Evolutionary conservation across 2,888 invertebrate species (phyloP), one percentile per base, ranked within the genome.

Genomic region (Neuroscelio doddi): DNA sequence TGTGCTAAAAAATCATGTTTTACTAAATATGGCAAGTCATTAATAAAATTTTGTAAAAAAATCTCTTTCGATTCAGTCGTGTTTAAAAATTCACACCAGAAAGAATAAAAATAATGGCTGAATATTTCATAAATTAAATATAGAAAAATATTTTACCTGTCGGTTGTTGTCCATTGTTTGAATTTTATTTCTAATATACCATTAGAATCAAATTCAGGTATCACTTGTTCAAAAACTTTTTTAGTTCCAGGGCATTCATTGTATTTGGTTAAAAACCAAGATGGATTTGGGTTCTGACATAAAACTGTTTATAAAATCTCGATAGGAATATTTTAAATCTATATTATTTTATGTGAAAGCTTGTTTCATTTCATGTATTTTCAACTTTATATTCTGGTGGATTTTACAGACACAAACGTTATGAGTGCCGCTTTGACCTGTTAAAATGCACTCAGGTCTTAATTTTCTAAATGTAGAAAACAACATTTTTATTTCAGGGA

Each of bases 121-220:
- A 30, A n/a, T 32, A 5, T 9, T 3, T 3, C 8, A 4, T 26
- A 26, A 26, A 26, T 26, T 8, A 7, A 32, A n/a, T n/a, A n/a
- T n/a, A n/a, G n/a, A n/a, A n/a, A n/a, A n/a, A n/a, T 32, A 9
- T 32, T 5, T 32, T 32, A 32, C 32, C 32, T 32, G 10, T 32
- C 32, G 10, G 32, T 32, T 9, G n/a, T 30, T 30, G 30, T 30
- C 30, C 30, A 30, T 32, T 32, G 32, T 3, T 5, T 10, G n/a
- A 30, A n/a, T n/a, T n/a, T n/a, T n/a, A n/a, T n/a, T n/a, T n/a
- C n/a, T n/a, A n/a, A n/a, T n/a, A n/a, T n/a, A n/a, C n/a, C n/a
- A n/a, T n/a, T n/a, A n/a, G n/a, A n/a, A n/a, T n/a, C n/a, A n/a
- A n/a, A n/a, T n/a, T n/a, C n/a, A n/a, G n/a, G n/a, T n/a, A n/a